Conservation (phyloP, 2,888 invertebrate genomes). For the Nomada ferruginata region DNA sequence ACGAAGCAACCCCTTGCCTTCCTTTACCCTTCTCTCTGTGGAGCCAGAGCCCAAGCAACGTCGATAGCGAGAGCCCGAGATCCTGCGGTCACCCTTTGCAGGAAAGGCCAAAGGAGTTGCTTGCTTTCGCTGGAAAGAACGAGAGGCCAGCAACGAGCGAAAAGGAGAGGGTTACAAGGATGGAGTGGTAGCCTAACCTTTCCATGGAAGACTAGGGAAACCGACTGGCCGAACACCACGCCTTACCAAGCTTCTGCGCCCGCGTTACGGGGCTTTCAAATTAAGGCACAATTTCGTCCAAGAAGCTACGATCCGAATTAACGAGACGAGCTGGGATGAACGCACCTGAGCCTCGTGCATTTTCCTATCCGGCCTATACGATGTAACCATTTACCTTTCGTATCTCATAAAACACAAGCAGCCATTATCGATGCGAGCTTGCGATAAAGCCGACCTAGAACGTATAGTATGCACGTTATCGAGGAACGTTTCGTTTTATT, state of each 20-base stretch:
- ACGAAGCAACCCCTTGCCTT: conserved; percentile 60
- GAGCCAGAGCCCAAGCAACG: conserved; percentile 74
- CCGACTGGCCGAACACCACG: conserved; percentile 75
- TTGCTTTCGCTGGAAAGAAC: conserved; percentile 60
- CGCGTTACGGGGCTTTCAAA: conserved; percentile 79
- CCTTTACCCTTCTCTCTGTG: conserved; percentile 57
- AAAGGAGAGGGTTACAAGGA: conserved; percentile 13
- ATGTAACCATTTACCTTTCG: background rate
- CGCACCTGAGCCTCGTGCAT: conserved; percentile 60
- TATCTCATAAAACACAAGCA: background rate
- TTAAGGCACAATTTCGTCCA: conserved; percentile 80
- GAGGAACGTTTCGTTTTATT: no score
- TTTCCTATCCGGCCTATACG: conserved; percentile 37
- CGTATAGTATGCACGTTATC: background rate
- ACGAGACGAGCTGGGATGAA: conserved; percentile 66
- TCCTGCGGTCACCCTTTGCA: conserved; percentile 81
- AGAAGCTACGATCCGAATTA: conserved; percentile 75
- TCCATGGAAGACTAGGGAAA: conserved; percentile 61
- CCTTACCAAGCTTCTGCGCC: conserved; percentile 71
- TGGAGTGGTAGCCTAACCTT: conserved; percentile 59
- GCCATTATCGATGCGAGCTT: background rate
- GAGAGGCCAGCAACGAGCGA: conserved; percentile 18
- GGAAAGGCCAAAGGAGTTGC: conserved; percentile 79
- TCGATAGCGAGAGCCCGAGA: conserved; percentile 81
- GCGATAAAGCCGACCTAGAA: no score